Base-by-base conservation (phyloP, 30 jellyfish, hydroid and myxozoan species). In the Aurelia sp. region DNA sequence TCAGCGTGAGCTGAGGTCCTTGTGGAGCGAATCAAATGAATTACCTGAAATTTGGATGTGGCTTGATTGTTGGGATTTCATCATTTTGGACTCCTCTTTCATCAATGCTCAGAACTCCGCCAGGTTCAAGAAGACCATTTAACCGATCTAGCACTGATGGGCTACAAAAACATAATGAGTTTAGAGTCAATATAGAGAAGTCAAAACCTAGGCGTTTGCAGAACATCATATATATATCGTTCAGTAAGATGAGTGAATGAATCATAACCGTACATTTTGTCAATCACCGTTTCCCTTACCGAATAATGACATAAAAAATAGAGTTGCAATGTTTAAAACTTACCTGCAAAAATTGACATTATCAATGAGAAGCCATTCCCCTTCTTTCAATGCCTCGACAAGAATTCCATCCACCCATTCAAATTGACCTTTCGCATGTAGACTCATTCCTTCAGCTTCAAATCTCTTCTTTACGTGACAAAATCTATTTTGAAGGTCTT, bases 321-420 rank as follows among this genome's bases (percentile, higher is more conserved):
- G 55, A 44, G 9, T 2, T 44, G 55, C 55, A 44, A 1, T 0
- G 9, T 44, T 0, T 9, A 8, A 16, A 12, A 70, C 20, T 20
- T 59, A 82, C 99, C 97, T 95, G 97, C 98, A 91, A 50, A 91
- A 79, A 74, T 96, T 96, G 77, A 88, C 98, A 88, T 96, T 90
- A 7, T 96, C 98, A 83, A 96, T 82, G 41, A 96, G 82, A 33
- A 90, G 94, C 99, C 99, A 96, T 20, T 78, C 35, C 22, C 99
- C 99, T 35, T 80, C 24, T 48, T 80, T 87, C 64, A 96, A 22
- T 2, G 98, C 88, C 40, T 91, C 91, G 15, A 96, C 91, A 18
- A 96, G 73, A 6, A 74, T 60, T 11, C 99, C 98, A 91, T 96
- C 97, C 15, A 91, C 92, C 99, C 99, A 96, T 72, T 86, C 95